Base-by-base conservation (phyloP, 2,797 vertebrate genomes). In the Pseudochaenichthys georgianus region DNA sequence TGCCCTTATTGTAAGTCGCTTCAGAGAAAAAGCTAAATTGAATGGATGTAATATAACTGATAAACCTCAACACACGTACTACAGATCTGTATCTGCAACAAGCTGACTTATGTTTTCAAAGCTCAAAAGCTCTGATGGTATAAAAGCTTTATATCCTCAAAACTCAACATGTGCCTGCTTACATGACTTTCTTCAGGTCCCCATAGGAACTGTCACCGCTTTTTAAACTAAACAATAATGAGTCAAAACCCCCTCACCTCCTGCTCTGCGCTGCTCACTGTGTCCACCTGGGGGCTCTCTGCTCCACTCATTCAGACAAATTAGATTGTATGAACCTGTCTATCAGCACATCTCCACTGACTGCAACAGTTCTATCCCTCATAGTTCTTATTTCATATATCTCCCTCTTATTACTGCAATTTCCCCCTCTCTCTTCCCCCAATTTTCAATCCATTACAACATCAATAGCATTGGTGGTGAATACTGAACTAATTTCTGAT, bases 251-350 rank as follows among this genome's bases (percentile, higher is more conserved):
- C 53, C 9, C 17, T 23, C 57, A 13, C 12, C 41, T 42, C 64
- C 41, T 70, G 21, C 45, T 68, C 50, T 52, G 15, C 73, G 77
- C 19, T 23, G 54, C 52, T 74, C 73, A 63, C 52, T 17, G 11
- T 74, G 75, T 79, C 88, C 88, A 90, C 80, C 62, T 85, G 88
- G 82, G 86, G 88, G 77, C 90, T 75, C 86, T 79, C 57, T 67
- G 53, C 73, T 77, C 80, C 86, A 77, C 64, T 69, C 58, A 77
- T 76, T 65, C 38, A 28, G 42, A n/a, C 45, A 75, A 58, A 75
- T 69, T 21, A 55, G 17, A 67, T 71, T 65, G 69, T 23, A 76
- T 73, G 43, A 62, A 46, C 19, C 5, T 50, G 34, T 19, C 51
- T 64, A 8, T 73, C 61, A 51, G 47, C 71, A 52, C 15, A 41